Base-by-base conservation (phyloP, 2,888 invertebrate species). In the Nezara viridula region DNA sequence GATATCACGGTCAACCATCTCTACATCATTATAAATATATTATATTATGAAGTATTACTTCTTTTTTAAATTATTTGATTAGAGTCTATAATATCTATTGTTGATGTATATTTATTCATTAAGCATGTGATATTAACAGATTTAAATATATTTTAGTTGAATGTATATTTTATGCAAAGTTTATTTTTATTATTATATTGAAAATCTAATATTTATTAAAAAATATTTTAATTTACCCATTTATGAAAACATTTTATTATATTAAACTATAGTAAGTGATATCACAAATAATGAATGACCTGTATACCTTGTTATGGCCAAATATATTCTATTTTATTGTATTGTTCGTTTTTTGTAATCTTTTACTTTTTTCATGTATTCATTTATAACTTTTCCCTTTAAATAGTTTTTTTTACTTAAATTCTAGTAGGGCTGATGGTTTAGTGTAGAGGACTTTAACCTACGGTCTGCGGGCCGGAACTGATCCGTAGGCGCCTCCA, bases 261-360 rank as follows among this genome's bases (percentile, higher is more conserved):
- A 32, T 16, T 32, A 66, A 60, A 27, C n/a, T 60, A 27, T 60
- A 14, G 27, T 32, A 32, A 66, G 66, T 66, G 66, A 66, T 66
- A 32, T 32, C 19, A 27, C 19, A n/a, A n/a, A n/a, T n/a, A 66
- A 66, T 2, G 16, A 66, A 66, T 66, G 5, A 66, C 27, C 32
- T 66, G 32, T 66, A 66, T 66, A 66, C 32, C 66, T 66, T 66
- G 32, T 66, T 37, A 32, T 32, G 66, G 32, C 66, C 66, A 66
- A 66, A 66, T 66, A 66, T 66, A 66, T 32, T 66, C 14, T 66
- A 66, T 66, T 66, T 66, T 66, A 66, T 37, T 66, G 66, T 66
- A 66, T 66, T 66, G 14, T 66, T 19, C 19, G 32, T 66, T 32
- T 60, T 32, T 16, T 32, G 5, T 14, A 32, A 66, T 19, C 19